A percentile compares a stretch with the other conserved stretches of the same genome.
Evolutionary conservation across 2,113 vertebrate genomes (phyloP).

Genomic region (Capreolus pygargus): DNA sequence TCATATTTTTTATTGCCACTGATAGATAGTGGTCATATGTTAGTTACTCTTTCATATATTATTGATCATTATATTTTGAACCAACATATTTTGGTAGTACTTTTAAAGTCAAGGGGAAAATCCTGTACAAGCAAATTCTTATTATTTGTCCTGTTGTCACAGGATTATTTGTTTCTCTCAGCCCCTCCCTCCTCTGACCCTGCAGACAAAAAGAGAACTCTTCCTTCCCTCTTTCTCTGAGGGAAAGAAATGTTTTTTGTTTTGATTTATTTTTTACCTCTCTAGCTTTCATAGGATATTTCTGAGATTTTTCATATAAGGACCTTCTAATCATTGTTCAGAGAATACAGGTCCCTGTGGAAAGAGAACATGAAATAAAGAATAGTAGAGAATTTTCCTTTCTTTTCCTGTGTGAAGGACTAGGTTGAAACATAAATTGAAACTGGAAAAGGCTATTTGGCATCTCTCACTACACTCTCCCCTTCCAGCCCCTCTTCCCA

Average conservation of each 20-base stretch:
- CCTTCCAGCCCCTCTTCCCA: background rate
- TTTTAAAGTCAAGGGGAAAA: slow-evolving; percentile 24
- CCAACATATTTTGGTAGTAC: background rate
- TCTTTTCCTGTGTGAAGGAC: background rate
- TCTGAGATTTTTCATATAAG: background rate
- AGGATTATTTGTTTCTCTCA: background rate
- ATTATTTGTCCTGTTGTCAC: background rate
- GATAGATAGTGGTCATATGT: background rate
- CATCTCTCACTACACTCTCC: background rate
- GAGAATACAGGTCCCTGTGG: background rate
- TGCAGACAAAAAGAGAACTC: background rate
- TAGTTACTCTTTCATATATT: slow-evolving; percentile 6
- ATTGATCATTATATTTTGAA: slow-evolving; percentile 14
- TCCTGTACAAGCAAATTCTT: background rate
- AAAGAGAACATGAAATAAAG: background rate
- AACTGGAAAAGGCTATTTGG: background rate
- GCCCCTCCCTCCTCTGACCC: too few relatives aligned
- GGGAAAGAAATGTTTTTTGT: background rate
- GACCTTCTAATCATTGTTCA: background rate
- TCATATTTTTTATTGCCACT: background rate
- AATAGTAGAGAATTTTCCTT: background rate
- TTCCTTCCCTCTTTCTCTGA: background rate
- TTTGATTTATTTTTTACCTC: background rate
- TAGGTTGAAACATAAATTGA: background rate
- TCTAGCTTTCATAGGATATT: background rate